These are phyloP conservation scores for Euwallacea similis DNA, from an alignment of 1,140 invertebrate species.

Conservation along the genomic window DNA sequence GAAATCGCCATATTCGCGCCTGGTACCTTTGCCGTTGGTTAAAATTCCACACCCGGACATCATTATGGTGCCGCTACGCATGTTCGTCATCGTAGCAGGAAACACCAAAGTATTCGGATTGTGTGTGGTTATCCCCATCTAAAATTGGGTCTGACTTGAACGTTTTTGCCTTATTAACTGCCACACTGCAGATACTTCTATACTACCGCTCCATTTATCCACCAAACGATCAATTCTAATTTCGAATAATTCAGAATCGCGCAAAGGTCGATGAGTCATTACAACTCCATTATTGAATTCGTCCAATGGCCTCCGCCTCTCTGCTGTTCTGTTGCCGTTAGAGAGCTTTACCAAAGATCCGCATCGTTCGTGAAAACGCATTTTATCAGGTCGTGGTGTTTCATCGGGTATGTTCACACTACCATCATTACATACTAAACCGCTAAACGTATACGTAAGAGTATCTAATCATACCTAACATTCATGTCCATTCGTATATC, in stretches of 20 bases:
- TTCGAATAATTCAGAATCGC: conserved; percentile 91
- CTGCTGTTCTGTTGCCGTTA: conserved; percentile 79
- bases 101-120: conserved; percentile 87
- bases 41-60: conserved; percentile 96
- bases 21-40: conserved; percentile 90
- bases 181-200: conserved; percentile 62
- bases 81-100: conserved; percentile 96
- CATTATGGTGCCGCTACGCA: conserved; percentile 93
- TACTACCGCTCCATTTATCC: conserved; percentile 91
- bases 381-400: conserved; percentile 58
- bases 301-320: conserved; percentile 83
- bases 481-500: conserved; percentile 54
- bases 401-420: conserved; percentile 52
- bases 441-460: background rate
- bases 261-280: conserved; percentile 84
- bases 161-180: background rate
- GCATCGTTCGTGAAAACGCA: conserved; percentile 86
- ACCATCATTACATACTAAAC: background rate
- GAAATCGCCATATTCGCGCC: conserved; percentile 90
- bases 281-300: conserved; percentile 95
- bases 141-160: conserved; percentile 2
- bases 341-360: conserved; percentile 88
- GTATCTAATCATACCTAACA: conserved; percentile 43
- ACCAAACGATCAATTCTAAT: conserved; percentile 89
- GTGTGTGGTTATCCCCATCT: conserved; percentile 91